Conservation (phyloP, 2,797 vertebrate genomes). For the Fistularia tabacaria region DNA sequence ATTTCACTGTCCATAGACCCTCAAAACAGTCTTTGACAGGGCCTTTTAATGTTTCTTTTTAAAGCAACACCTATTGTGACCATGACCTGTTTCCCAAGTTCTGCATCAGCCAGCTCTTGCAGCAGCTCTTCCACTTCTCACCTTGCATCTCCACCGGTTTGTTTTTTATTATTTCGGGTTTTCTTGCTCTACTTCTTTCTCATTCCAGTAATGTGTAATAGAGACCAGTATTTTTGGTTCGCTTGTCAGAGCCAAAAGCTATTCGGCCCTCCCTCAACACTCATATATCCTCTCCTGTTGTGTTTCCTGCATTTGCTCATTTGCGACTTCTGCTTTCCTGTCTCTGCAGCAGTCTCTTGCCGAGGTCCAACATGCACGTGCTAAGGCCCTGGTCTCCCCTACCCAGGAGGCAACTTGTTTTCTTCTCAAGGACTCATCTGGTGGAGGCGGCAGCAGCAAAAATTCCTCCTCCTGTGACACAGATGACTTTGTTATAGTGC, state of each 20-base stretch:
- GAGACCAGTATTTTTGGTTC: too few relatives aligned
- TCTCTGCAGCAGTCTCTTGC: conserved; percentile 84
- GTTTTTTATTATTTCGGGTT: conserved; percentile 1
- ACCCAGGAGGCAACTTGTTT: conserved; percentile 83
- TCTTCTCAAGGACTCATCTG: conserved; percentile 85
- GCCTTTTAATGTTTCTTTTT: conserved; percentile 4
- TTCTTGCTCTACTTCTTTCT: too few relatives aligned
- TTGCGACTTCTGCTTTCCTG: conserved; percentile 1
- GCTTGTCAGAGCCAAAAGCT: not conserved
- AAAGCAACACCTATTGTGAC: conserved; percentile 83
- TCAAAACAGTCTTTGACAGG: not conserved
- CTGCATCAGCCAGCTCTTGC: conserved; percentile 93
- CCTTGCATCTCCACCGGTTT: conserved; percentile 91
- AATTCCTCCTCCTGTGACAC: conserved; percentile 95
- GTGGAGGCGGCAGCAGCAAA: conserved; percentile 87
- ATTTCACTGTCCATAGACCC: not conserved
- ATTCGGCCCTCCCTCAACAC: not conserved
- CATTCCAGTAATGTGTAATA: too few relatives aligned
- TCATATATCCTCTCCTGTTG: not conserved
- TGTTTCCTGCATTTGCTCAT: conserved; percentile 7
- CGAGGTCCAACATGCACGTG: conserved; percentile 86
- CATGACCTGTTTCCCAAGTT: conserved; percentile 92
- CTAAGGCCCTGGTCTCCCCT: conserved; percentile 84
- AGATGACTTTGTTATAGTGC: conserved; percentile 97
- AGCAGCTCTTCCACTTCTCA: conserved; percentile 98